phyloP scores from a whole-genome alignment of 2,113 vertebrate species.

The Pristiophorus japonicus region DNA sequence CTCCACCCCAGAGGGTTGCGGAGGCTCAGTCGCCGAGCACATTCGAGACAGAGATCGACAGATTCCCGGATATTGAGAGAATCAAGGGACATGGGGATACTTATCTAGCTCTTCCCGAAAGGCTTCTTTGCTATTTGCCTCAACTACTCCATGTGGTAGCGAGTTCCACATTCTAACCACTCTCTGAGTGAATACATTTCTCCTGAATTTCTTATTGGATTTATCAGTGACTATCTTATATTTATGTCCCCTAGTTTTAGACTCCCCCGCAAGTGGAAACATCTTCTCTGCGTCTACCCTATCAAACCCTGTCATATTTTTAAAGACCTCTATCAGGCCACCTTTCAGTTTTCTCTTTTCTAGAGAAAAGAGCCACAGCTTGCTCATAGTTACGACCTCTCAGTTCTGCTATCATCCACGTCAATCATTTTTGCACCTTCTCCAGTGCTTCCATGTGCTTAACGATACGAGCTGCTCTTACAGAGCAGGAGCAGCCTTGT shows the following conservation, averaged over 20 bases:
- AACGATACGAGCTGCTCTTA: background rate
- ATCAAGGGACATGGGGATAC: no score
- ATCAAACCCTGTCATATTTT: no score
- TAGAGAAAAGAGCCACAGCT: background rate
- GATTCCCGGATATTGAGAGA: no score
- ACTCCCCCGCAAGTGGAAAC: no score
- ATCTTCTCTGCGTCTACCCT: no score
- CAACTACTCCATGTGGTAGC: background rate
- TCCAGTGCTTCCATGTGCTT: background rate
- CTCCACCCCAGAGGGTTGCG: no score
- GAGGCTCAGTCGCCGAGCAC: no score
- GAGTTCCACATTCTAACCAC: background rate
- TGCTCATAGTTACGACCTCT: no score
- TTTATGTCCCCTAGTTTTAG: no score
- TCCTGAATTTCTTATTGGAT: background rate
- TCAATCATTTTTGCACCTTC: background rate
- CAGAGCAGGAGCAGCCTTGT: background rate
- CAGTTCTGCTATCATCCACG: background rate
- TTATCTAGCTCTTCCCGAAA: background rate
- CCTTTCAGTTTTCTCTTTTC: no score
- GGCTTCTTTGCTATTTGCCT: background rate
- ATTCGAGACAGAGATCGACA: no score
- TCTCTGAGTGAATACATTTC: background rate
- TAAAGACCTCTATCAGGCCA: no score
- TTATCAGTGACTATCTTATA: background rate